Evolutionary conservation across 2,113 vertebrate genomes (phyloP), one percentile per base, ranked within the genome.

Genomic region (Apistogramma diplotaenia): DNA sequence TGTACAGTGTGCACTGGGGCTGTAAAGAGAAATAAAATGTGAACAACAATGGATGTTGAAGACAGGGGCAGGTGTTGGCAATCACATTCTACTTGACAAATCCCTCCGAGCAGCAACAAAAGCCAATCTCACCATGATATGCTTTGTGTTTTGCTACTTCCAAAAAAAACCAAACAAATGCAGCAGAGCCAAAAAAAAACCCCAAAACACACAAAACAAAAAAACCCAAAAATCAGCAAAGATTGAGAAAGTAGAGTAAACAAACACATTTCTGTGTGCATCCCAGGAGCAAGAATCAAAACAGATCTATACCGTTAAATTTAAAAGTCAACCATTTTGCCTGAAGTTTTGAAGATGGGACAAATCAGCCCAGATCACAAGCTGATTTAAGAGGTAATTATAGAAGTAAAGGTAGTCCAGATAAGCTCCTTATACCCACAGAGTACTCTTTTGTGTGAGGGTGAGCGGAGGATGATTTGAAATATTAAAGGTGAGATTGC

Each of bases 401-500:
- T 21, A 71, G 78, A 75, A 62, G 78, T 62, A 71, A 79, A 67
- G 53, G 56, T 79, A 78, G 74, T 86, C 58, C 77, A 65, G 76
- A 84, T 81, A 77, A 9, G 70, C 51, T 55, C 58, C 62, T 78
- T 43, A 51, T 23, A 58, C 78, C 83, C 40, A 6, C 1, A 5
- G 85, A 84, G 84, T 33, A 58, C 78, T 81, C 56, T 70, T 91
- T 82, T 83, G 75, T 72, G 61, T 49, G 80, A 83, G 67, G 74
- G 76, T 35, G 82, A 83, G 71, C 53, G 60, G 71, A 60, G 73
- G 82, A 71, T 11, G 73, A 67, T 67, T 65, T 65, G 77, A 87
- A 91, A 91, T 91, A 94, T 93, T 91, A 91, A 92, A 93, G 90
- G 90, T 88, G 89, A 88, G 90, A 88, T 86, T 81, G 84, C 76